A percentile compares a stretch with the other conserved stretches of the same genome.
These are phyloP conservation scores for Drosophila peninsularis DNA, from an alignment of 2,888 invertebrate species.

Conservation along the genomic window DNA sequence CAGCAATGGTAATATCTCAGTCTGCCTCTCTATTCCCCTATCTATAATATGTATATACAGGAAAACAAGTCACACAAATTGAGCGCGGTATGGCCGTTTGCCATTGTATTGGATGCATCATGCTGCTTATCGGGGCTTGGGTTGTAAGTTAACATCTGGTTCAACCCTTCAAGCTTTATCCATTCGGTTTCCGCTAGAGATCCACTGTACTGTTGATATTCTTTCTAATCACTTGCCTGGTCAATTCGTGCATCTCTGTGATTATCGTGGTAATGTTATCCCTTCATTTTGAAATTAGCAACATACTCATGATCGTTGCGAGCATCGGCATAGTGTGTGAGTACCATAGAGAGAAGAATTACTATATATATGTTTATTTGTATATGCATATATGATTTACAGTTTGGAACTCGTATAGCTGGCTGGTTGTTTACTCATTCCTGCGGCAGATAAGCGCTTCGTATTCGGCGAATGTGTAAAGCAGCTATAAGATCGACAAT, in stretches of 20 bases:
- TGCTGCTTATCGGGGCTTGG: constrained; percentile 52
- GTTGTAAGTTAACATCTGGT: constrained; percentile 44
- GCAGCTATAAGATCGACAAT: constrained; percentile 10
- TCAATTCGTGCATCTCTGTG: constrained; percentile 30
- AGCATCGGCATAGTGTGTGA: constrained; percentile 6
- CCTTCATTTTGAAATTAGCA: rapidly evolving
- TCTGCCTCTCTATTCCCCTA: neutral
- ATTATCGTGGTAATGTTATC: neutral
- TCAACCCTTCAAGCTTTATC: neutral
- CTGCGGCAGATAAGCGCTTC: neutral
- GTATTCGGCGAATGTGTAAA: neutral
- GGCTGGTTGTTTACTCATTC: constrained; percentile 54
- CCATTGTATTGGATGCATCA: constrained; percentile 57
- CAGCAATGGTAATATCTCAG: constrained; percentile 1
- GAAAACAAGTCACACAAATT: neutral
- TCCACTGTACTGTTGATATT: constrained; percentile 58
- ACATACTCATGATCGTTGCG: neutral
- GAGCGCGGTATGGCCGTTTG: constrained; percentile 67
- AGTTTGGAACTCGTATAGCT: constrained; percentile 45
- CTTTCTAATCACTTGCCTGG: constrained; percentile 54
- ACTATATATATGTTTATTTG: no score
- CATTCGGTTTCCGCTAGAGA: constrained; percentile 21
- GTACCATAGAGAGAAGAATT: neutral
- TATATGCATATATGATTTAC: neutral
- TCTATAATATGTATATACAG: constrained; percentile 12